Percentiles rank a stretch among this genome's conserved stretches.
Evolutionary conservation across 37 sponge, comb jelly and placozoan genomes (phyloP).

Genomic region (Amphimedon queenslandica): DNA sequence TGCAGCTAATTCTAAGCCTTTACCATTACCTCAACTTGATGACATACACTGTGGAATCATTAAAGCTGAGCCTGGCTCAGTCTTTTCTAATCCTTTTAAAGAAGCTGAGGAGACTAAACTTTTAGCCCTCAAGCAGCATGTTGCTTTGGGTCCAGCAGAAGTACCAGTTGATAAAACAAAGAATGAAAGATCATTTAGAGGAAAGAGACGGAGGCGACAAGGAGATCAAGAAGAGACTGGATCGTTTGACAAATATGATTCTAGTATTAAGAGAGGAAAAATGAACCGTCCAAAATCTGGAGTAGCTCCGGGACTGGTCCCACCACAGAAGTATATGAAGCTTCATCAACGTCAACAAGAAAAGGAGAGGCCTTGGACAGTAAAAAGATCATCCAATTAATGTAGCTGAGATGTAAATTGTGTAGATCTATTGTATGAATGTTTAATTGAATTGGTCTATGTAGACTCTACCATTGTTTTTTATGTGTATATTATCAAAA

Average conservation of each 20-base stretch:
- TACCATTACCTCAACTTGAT: slow-evolving; percentile 52
- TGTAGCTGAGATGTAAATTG: no score
- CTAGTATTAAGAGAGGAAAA: background rate
- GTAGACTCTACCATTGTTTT: no score
- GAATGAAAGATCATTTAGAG: background rate
- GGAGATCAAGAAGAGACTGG: background rate
- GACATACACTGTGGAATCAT: background rate
- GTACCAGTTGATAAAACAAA: background rate
- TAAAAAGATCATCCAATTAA: no score
- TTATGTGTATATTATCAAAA: no score
- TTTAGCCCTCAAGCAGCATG: slow-evolving; percentile 42
- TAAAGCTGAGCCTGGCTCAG: slow-evolving; percentile 16
- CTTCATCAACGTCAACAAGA: slow-evolving; percentile 20
- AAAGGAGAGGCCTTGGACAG: slow-evolving; percentile 47
- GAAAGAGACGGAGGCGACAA: background rate
- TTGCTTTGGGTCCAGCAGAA: slow-evolving; percentile 18
- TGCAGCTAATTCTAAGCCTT: background rate
- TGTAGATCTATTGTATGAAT: no score
- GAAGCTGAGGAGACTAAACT: slow-evolving; percentile 49
- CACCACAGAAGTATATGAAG: slow-evolving; percentile 53
- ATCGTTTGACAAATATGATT: slow-evolving; percentile 10
- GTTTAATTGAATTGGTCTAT: no score
- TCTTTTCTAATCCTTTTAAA: slow-evolving; percentile 53
- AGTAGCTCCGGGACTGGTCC: slow-evolving; percentile 21
- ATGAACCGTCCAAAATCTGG: slow-evolving; percentile 27